Percentiles rank a stretch among this genome's conserved stretches.
phyloP scores from a whole-genome alignment of 1,140 invertebrate species.

The Mylabris phalerata region DNA sequence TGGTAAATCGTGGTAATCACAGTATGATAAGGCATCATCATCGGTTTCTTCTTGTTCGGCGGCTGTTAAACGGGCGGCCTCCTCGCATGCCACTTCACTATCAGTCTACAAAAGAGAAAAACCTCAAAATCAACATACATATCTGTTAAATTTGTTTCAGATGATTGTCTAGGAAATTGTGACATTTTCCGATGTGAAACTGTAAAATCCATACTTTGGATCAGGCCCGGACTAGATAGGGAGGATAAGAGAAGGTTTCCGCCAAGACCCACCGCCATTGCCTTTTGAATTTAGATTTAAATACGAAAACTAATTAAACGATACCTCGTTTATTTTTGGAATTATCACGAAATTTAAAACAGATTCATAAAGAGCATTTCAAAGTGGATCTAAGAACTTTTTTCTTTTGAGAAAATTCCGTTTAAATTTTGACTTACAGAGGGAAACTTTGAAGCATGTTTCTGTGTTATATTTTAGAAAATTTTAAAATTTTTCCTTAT shows the following conservation, averaged over 20 bases:
- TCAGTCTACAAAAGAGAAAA: constrained; percentile 62
- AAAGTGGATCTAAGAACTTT: too few species aligned
- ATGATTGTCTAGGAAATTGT: too few species aligned
- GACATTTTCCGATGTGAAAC: background rate
- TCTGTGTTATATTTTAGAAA: too few species aligned
- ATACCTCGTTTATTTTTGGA: too few species aligned
- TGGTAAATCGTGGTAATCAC: constrained; percentile 69
- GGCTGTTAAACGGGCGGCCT: constrained; percentile 61
- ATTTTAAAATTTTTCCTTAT: too few species aligned
- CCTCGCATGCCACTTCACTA: constrained; percentile 75
- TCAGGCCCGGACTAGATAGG: background rate
- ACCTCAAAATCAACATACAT: background rate
- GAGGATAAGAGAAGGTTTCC: background rate
- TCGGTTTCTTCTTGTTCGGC: constrained; percentile 52
- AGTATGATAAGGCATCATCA: constrained; percentile 64
- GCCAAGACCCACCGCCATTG: background rate
- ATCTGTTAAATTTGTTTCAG: background rate
- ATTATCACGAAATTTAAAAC: too few species aligned
- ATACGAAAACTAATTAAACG: too few species aligned
- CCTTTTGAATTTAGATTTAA: background rate
- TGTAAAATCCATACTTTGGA: background rate
- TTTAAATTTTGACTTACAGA: too few species aligned
- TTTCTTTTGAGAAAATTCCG: too few species aligned
- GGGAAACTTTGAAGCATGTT: too few species aligned
- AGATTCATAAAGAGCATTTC: too few species aligned